Conservation (phyloP, 2,797 vertebrate species). For the Enteromius paludinosus region DNA sequence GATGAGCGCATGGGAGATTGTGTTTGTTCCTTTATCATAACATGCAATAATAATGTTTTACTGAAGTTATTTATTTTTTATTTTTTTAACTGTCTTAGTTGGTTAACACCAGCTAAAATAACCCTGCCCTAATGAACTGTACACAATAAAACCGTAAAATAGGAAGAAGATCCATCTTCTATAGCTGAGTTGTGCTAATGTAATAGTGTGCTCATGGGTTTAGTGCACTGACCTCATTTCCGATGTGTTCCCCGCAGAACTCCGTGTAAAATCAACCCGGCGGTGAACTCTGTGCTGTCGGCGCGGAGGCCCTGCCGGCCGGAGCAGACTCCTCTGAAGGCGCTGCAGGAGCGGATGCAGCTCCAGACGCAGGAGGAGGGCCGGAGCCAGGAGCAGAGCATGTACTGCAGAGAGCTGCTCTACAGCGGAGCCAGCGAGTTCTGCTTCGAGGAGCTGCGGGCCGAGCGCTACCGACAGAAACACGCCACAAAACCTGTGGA, state of each 20-base stretch:
- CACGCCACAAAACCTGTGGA: conserved; percentile 48
- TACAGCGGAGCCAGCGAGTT: conserved; percentile 90
- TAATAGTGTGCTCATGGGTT: not conserved
- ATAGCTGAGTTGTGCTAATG: not conserved
- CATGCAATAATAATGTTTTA: not conserved
- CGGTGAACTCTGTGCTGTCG: conserved; percentile 87
- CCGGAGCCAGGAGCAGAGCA: conserved; percentile 82
- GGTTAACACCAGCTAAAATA: too few relatives aligned
- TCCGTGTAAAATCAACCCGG: conserved; percentile 92
- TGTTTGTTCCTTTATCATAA: not conserved
- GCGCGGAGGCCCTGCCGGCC: conserved; percentile 84
- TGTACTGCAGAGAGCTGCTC: conserved; percentile 94
- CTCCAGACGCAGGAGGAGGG: conserved; percentile 78
- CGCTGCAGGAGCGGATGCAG: conserved; percentile 84
- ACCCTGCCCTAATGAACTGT: too few relatives aligned
- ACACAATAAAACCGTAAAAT: not conserved
- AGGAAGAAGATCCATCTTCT: not conserved
- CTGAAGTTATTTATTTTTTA: too few relatives aligned
- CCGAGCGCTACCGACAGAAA: conserved; percentile 89
- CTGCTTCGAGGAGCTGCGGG: conserved; percentile 93
- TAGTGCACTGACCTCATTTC: not conserved
- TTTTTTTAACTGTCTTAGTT: not conserved
- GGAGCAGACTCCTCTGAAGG: conserved; percentile 85
- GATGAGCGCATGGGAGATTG: not conserved
- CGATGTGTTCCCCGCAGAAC: conserved; percentile 76